Percentiles rank a stretch among this genome's conserved stretches.
These are phyloP conservation scores for Theodoxus fluviatilis DNA, from an alignment of 2,888 invertebrate species.

Conservation along the genomic window DNA sequence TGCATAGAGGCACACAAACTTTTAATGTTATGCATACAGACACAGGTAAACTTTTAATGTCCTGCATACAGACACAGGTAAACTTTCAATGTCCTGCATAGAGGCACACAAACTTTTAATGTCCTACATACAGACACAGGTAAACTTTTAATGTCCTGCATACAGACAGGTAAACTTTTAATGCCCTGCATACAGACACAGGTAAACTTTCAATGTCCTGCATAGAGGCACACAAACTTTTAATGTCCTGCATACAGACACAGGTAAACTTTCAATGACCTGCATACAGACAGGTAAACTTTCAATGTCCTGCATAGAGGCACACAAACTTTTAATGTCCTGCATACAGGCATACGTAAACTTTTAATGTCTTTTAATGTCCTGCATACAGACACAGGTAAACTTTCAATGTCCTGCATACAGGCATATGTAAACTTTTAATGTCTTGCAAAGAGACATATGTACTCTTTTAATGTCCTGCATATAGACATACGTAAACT, in stretches of 20 bases:
- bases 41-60: neutral
- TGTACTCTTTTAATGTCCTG: neutral
- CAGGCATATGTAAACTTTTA: constrained; percentile 38
- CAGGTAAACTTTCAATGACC: too few species aligned
- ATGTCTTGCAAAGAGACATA: neutral
- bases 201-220: too few species aligned
- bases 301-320: neutral
- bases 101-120: constrained; percentile 43
- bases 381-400: too few species aligned
- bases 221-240: too few species aligned
- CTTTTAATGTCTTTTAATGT: too few species aligned
- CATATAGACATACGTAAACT: neutral
- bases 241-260: too few species aligned
- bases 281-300: constrained; percentile 58
- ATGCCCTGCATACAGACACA: neutral
- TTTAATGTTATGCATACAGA: too few species aligned
- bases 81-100: constrained; percentile 66
- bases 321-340: neutral
- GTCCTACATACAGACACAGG: neutral
- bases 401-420: constrained; percentile 66
- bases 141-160: neutral
- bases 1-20: constrained; percentile 59
- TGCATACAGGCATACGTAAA: neutral
- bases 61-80: neutral
- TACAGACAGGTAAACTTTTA: neutral